Percentiles rank a stretch among this genome's conserved stretches.
These are phyloP conservation scores for Peromyscus nudipes DNA, from an alignment of 2,797 vertebrate genomes.

Conservation along the genomic window DNA sequence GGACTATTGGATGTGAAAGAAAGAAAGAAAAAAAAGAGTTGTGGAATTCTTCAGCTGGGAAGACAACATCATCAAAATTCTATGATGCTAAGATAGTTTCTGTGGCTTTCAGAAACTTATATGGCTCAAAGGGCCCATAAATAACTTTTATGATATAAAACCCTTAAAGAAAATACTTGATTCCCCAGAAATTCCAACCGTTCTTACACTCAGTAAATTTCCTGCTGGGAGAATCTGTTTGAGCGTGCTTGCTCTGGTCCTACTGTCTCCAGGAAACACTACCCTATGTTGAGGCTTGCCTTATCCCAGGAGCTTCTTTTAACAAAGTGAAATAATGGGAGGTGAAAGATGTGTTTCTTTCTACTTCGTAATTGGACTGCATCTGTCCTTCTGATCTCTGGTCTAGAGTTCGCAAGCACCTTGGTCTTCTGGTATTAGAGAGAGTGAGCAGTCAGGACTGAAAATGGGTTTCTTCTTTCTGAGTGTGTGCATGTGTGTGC, in stretches of 20 bases:
- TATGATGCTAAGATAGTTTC: constrained; percentile 50
- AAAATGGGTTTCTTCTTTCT: not conserved
- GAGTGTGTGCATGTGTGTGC: not conserved
- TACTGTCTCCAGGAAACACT: not conserved
- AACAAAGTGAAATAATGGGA: constrained; percentile 42
- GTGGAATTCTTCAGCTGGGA: constrained; percentile 62
- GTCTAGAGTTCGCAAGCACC: not conserved
- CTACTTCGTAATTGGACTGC: constrained; percentile 32
- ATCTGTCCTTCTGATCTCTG: not conserved
- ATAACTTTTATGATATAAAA: constrained; percentile 74
- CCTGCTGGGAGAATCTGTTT: not conserved
- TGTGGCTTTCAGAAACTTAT: constrained; percentile 75
- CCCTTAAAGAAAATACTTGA: constrained; percentile 62
- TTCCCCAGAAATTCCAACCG: constrained; percentile 67
- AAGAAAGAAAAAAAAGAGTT: constrained; percentile 49
- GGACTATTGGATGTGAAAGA: constrained; percentile 64
- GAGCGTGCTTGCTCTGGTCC: not conserved
- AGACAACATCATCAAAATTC: constrained; percentile 68
- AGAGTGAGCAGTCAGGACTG: not conserved
- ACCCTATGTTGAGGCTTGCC: not conserved
- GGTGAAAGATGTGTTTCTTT: constrained; percentile 45
- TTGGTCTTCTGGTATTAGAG: constrained; percentile 40
- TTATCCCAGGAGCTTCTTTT: not conserved
- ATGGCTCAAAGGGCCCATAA: constrained; percentile 73
- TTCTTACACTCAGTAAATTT: constrained; percentile 59